Percentiles rank a stretch among this genome's conserved stretches.
Conservation (phyloP, 2,113 vertebrate species). For the Scophthalmus maximus region DNA sequence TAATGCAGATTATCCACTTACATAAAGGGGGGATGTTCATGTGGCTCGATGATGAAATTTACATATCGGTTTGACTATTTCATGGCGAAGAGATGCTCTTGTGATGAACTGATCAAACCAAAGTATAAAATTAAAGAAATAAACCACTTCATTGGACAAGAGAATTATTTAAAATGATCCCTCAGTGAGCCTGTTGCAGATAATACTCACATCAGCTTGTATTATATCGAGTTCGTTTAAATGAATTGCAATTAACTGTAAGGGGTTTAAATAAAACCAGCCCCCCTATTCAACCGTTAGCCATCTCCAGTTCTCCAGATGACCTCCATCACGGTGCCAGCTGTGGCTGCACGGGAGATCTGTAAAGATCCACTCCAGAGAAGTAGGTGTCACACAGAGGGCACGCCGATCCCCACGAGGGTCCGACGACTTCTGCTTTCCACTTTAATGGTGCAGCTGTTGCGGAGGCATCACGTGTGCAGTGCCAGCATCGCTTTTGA, state of each 20-base stretch:
- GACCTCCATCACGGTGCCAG: conserved; percentile 37
- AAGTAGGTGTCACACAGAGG: conserved; percentile 50
- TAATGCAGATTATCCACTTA: not conserved
- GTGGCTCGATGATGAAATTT: not conserved
- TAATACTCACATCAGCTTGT: not conserved
- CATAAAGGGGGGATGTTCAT: not conserved
- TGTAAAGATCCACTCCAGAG: conserved; percentile 28
- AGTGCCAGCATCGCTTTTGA: conserved; percentile 18
- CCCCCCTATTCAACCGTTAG: conserved; percentile 16
- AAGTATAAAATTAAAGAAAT: conserved; percentile 17
- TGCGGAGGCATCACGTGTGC: conserved; percentile 32
- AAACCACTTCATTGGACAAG: not conserved
- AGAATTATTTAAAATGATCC: not conserved
- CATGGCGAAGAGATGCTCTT: too few relatives aligned
- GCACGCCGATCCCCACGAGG: conserved; percentile 12
- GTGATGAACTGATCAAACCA: not conserved
- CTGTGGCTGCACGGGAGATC: conserved; percentile 18
- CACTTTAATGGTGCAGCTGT: conserved; percentile 62
- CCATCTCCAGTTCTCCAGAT: conserved; percentile 17
- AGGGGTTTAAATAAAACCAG: too few relatives aligned
- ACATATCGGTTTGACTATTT: too few relatives aligned
- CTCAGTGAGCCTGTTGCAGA: not conserved
- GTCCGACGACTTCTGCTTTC: conserved; percentile 31
- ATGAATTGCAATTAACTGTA: too few relatives aligned
- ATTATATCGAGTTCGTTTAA: too few relatives aligned